A percentile compares a stretch with the other conserved stretches of the same genome.
Evolutionary conservation across 2,797 vertebrate genomes (phyloP).

Genomic region (Gobionotothen gibberifrons): DNA sequence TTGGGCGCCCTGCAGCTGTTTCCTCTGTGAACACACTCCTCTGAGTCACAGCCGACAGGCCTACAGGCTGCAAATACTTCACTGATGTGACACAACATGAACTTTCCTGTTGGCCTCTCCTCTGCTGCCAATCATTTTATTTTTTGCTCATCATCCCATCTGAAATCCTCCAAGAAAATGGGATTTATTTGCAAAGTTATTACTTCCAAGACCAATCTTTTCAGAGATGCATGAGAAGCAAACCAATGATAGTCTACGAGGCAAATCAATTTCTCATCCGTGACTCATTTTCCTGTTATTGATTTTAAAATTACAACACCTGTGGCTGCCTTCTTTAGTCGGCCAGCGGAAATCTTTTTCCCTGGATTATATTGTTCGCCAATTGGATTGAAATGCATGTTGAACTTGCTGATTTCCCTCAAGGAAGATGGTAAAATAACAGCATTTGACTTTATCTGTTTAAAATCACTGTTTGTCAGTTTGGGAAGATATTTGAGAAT

Average conservation of each 20-base stretch:
- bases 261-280: constrained; percentile 45
- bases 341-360: constrained; percentile 6
- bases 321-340: constrained; percentile 46
- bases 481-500: constrained; percentile 32
- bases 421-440: constrained; percentile 52
- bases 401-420: constrained; percentile 32
- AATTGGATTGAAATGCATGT: constrained; percentile 26
- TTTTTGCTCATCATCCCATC: constrained; percentile 32
- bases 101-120: constrained; percentile 21
- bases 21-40: constrained; percentile 33
- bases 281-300: constrained; percentile 55
- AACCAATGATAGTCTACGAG: constrained; percentile 29
- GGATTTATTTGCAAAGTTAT: constrained; percentile 44
- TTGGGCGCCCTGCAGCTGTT: neutral
- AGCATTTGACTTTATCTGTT: constrained; percentile 55
- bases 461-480: constrained; percentile 49
- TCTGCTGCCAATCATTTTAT: constrained; percentile 49
- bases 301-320: constrained; percentile 66
- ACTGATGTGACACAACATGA: constrained; percentile 38
- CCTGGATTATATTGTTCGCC: constrained; percentile 27
- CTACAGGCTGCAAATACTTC: constrained; percentile 31
- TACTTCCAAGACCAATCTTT: constrained; percentile 46
- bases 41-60: constrained; percentile 22
- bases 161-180: constrained; percentile 30
- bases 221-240: constrained; percentile 53